phyloP scores from a whole-genome alignment of 2,888 invertebrate genomes.

The Coelopa pilipes region DNA sequence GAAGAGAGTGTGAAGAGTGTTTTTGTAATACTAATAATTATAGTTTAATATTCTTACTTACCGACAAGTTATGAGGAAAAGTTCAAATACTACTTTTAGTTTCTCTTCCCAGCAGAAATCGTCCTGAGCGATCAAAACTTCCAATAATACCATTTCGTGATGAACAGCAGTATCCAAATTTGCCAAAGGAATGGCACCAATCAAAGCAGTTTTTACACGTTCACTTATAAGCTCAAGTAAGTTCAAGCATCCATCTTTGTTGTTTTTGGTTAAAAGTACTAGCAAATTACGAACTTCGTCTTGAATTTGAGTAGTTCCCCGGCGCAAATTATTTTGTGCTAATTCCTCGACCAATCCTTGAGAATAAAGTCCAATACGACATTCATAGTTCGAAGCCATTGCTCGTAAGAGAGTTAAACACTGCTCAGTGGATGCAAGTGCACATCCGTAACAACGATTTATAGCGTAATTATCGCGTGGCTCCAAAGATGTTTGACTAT shows the following conservation, averaged over 20 bases:
- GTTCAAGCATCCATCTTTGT: slow-evolving; percentile 79
- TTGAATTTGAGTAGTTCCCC: slow-evolving; percentile 85
- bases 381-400: slow-evolving; percentile 82
- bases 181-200: slow-evolving; percentile 79
- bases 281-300: slow-evolving; percentile 90
- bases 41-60: slow-evolving; percentile 44
- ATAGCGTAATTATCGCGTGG: slow-evolving; percentile 60
- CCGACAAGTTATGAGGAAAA: slow-evolving; percentile 84
- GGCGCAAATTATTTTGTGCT: slow-evolving; percentile 88
- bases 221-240: slow-evolving; percentile 76
- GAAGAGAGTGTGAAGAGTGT: not conserved
- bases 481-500: slow-evolving; percentile 48
- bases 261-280: slow-evolving; percentile 89
- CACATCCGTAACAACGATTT: slow-evolving; percentile 86
- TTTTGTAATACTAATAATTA: not conserved
- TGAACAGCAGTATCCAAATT: slow-evolving; percentile 82
- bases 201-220: slow-evolving; percentile 83
- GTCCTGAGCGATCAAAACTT: slow-evolving; percentile 88
- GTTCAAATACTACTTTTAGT: slow-evolving; percentile 85
- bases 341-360: slow-evolving; percentile 90
- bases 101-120: slow-evolving; percentile 97
- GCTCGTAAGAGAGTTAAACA: slow-evolving; percentile 91
- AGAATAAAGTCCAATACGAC: slow-evolving; percentile 80
- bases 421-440: slow-evolving; percentile 91
- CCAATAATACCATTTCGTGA: slow-evolving; percentile 88